Conservation (phyloP, 2,113 vertebrate species). For the Prietella phreatophila region DNA sequence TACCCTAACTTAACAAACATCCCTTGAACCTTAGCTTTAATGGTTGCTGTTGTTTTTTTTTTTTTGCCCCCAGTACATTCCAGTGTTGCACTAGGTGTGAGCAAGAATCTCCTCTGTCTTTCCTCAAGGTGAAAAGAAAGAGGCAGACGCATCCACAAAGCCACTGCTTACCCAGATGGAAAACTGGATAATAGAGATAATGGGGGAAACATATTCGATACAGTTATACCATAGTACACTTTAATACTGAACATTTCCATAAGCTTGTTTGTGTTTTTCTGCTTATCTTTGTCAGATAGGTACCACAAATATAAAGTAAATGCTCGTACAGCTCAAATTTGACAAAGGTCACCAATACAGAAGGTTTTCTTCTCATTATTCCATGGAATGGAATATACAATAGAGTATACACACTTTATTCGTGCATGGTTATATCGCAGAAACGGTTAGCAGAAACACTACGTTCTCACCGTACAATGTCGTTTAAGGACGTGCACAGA, state of each 20-base stretch:
- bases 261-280: not conserved
- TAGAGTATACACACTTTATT: not conserved
- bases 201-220: not conserved
- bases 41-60: not conserved
- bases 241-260: not conserved
- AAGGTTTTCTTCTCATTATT: not conserved
- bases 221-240: not conserved
- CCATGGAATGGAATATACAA: not conserved
- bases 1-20: not conserved
- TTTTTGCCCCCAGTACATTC: not conserved
- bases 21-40: not conserved
- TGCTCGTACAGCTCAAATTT: not conserved
- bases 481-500: not conserved
- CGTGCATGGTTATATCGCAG: not conserved
- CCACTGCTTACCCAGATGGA: slow-evolving; percentile 13
- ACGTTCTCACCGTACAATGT: not conserved
- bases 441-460: not conserved
- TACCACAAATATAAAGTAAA: not conserved
- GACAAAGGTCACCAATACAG: not conserved
- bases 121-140: slow-evolving; percentile 1
- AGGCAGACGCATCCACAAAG: not conserved
- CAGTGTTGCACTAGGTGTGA: not conserved
- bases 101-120: not conserved
- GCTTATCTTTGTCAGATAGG: not conserved
- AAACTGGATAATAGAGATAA: slow-evolving; percentile 27